These are phyloP conservation scores for Maccullochella peelii DNA, from an alignment of 2,113 vertebrate species.

Conservation along the genomic window DNA sequence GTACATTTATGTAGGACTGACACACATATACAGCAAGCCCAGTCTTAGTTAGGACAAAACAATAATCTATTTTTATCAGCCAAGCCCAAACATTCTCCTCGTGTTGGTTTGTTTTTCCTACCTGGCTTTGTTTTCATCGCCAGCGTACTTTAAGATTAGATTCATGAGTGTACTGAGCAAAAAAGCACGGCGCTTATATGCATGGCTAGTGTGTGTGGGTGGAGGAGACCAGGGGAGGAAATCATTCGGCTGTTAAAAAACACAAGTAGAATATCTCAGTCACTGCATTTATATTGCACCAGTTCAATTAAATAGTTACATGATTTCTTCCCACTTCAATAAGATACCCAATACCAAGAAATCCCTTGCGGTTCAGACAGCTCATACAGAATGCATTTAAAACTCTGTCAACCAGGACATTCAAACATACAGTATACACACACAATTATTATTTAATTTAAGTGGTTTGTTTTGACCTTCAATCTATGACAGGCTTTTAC, in stretches of 20 bases:
- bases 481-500: background rate
- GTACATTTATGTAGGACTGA: background rate
- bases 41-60: constrained; percentile 17
- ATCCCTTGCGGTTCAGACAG: constrained; percentile 2
- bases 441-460: background rate
- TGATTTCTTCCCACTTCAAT: constrained; percentile 20
- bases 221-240: constrained; percentile 24
- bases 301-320: constrained; percentile 30
- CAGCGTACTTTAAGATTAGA: constrained; percentile 22
- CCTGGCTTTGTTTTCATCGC: constrained; percentile 5
- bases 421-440: background rate
- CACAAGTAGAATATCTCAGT: background rate
- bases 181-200: background rate
- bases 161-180: background rate
- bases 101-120: background rate
- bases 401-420: background rate
- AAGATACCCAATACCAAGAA: constrained; percentile 23
- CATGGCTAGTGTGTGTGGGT: constrained; percentile 45
- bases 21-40: background rate
- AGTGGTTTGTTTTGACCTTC: constrained; percentile 5
- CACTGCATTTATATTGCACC: constrained; percentile 37
- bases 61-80: background rate
- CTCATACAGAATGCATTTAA: background rate
- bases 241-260: constrained; percentile 12
- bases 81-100: background rate